Percentiles rank a stretch among this genome's conserved stretches.
Conservation (phyloP, 2,113 vertebrate species). For the Apaloderma vittatum region DNA sequence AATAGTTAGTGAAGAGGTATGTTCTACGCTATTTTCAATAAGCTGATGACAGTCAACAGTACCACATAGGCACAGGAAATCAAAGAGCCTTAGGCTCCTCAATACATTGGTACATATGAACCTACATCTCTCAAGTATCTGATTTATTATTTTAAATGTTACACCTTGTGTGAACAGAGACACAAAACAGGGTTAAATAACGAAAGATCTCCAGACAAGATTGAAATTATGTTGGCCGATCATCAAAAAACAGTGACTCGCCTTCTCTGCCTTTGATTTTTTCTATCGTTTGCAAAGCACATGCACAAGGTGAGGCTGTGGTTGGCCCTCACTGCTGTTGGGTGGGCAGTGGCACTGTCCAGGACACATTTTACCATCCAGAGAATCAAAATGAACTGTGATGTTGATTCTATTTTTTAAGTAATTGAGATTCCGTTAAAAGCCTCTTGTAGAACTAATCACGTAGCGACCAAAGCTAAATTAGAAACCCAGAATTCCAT, state of each 20-base stretch:
- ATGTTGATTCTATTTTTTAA: not conserved
- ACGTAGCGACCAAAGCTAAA: not conserved
- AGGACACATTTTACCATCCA: not conserved
- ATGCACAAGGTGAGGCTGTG: not conserved
- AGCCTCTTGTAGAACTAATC: not conserved
- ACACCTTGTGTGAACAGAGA: not conserved
- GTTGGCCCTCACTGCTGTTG: not conserved
- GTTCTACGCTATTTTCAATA: not conserved
- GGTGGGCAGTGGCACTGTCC: not conserved
- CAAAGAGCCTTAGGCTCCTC: constrained; percentile 8
- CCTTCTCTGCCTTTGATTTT: constrained; percentile 11
- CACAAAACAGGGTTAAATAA: not conserved
- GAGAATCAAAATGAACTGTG: not conserved
- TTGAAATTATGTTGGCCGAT: not conserved
- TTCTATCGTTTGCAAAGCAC: not conserved
- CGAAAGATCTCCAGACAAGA: constrained; percentile 4
- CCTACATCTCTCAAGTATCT: not conserved
- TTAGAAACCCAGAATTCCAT: not conserved
- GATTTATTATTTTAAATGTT: constrained; percentile 7
- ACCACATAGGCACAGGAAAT: constrained; percentile 8
- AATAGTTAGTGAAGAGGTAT: constrained; percentile 7
- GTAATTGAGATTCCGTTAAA: not conserved
- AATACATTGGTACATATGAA: not conserved
- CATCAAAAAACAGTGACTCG: not conserved
- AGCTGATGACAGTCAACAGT: constrained; percentile 18